Base-by-base conservation (phyloP, 2,888 invertebrate species). In the Cenopis cana region DNA sequence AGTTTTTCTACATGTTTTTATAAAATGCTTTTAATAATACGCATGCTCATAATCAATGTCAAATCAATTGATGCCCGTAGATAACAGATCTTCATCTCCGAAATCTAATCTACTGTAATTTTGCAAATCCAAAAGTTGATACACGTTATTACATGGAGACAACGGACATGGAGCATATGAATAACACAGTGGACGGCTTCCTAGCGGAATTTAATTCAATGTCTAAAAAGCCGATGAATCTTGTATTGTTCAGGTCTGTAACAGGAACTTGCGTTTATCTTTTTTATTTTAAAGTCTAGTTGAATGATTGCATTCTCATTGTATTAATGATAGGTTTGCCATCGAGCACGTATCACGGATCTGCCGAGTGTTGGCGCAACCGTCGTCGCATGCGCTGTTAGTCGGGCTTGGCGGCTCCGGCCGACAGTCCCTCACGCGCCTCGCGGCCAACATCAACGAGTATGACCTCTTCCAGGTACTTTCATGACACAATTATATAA, bases 141-240 rank as follows among this genome's bases (percentile, higher is more conserved):
- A 95, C 95, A 12, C 95, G 98, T 41, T 95, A 97, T 81, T 99
- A 99, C 82, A 95, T 97, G 82, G 98, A 99, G 93, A 98, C 98
- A 0, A 89, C 94, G 1, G 97, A 98, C 84, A 93, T 98, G 83
- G 97, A 97, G 54, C 95, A 96, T 75, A 89, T 99, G 69, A 95
- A 96, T 71, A 91, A 95, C 0, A 97, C 98, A 8, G 98, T 98
- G 0, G 98, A 99, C 79, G 96, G 96, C 0, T 98, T 97, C 89
- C 93, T 99, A 14, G 96, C 96, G 0, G 99, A 99, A 85, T 98
- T 96, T 85, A 99, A 99, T 86, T 97, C 98, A 76, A 98, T 99
- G 97, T 97, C 97, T 11, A 99, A 98, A 88, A 98, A 98, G 83
- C 98, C 98, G 0, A 99, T 99, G 99, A 97, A 98, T 88, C 94